phyloP scores from a whole-genome alignment of 2,797 vertebrate species.

The Pipistrellus nathusii region DNA sequence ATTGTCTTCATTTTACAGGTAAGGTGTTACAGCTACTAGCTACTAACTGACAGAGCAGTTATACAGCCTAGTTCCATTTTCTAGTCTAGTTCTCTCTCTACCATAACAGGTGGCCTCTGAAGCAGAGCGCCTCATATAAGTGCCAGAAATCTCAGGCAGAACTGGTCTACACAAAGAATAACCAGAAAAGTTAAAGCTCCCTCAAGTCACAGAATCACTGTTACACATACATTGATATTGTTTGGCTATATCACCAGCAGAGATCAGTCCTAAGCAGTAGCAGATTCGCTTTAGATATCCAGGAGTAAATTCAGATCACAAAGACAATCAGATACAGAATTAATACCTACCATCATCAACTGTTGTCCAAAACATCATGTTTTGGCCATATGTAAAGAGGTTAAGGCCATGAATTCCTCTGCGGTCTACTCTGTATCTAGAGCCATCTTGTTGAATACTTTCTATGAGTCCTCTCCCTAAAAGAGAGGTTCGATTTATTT shows the following conservation, averaged over 20 bases:
- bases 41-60: not conserved
- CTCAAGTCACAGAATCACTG: not conserved
- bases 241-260: not conserved
- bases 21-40: not conserved
- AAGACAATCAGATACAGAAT: not conserved
- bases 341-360: slow-evolving; percentile 83
- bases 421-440: slow-evolving; percentile 88
- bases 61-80: not conserved
- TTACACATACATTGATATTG: not conserved
- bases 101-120: not conserved
- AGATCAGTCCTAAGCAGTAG: not conserved
- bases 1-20: not conserved
- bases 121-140: not conserved
- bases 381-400: slow-evolving; percentile 89
- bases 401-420: slow-evolving; percentile 87
- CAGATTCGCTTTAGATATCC: not conserved
- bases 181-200: not conserved
- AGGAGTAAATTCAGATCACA: not conserved
- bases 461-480: slow-evolving; percentile 85
- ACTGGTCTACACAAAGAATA: not conserved
- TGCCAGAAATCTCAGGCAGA: slow-evolving; percentile 17
- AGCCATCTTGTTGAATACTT: slow-evolving; percentile 88
- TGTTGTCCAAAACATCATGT: slow-evolving; percentile 92
- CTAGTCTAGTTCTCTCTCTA: not conserved
- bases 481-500: not conserved